Base-by-base conservation (phyloP, 2,888 invertebrate genomes). In the Galeruca laticollis region DNA sequence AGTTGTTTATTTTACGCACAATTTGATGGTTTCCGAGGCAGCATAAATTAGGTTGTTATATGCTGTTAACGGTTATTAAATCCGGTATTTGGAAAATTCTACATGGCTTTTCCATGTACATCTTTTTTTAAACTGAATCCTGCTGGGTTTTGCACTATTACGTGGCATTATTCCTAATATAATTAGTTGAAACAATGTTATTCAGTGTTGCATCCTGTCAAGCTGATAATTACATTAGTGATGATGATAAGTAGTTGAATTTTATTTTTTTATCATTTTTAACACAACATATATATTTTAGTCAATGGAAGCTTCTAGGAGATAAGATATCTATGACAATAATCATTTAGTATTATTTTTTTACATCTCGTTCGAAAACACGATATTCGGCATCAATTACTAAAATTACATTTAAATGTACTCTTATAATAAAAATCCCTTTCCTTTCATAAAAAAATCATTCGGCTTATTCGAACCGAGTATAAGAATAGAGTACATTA, bases 401-500 rank as follows among this genome's bases (percentile, higher is more conserved):
- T n/a, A n/a, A n/a, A n/a, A n/a, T n/a, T n/a, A n/a, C n/a, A n/a
- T n/a, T n/a, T n/a, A n/a, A n/a, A n/a, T n/a, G n/a, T n/a, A n/a
- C n/a, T n/a, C n/a, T n/a, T n/a, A n/a, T n/a, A n/a, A n/a, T n/a
- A n/a, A n/a, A n/a, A n/a, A n/a, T n/a, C n/a, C n/a, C n/a, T 47
- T 18, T 15, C 8, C 9, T 47, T 18, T 18, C 18, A 15, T n/a
- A 47, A 18, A 47, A 47, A 47, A 47, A 47, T 6, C 18, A 18
- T 47, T 18, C 9, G 9, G 47, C 10, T 47, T 15, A 47, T 47
- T 47, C 47, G 47, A 18, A 47, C 15, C 18, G 18, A 15, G 18
- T 47, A 47, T n/a, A 21, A 35, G 56, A 56, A 43, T 18, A 57
- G 13, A 35, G 59, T 49, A 66, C 59, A 66, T 66, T 66, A 66